These are phyloP conservation scores for Epinephelus awoara DNA, from an alignment of 2,797 vertebrate genomes.

Conservation along the genomic window DNA sequence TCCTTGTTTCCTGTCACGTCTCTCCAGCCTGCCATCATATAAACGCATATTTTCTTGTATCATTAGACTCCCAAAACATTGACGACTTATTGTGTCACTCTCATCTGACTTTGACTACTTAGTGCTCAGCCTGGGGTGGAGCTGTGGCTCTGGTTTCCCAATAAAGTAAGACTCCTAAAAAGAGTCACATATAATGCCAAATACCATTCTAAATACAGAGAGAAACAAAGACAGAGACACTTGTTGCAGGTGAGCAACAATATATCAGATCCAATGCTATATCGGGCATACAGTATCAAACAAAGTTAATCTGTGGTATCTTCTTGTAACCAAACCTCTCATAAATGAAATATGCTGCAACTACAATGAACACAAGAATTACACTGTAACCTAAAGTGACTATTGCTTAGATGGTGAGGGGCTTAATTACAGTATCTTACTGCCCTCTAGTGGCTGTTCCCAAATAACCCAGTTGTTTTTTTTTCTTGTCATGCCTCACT, in stretches of 20 bases:
- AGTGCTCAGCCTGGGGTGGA: too few relatives aligned
- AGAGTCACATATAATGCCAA: too few relatives aligned
- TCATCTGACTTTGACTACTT: too few relatives aligned
- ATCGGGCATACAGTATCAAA: neutral
- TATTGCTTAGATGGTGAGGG: too few relatives aligned
- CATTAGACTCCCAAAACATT: neutral
- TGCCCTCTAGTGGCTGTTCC: slow-evolving; percentile 51
- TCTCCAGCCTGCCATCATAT: neutral
- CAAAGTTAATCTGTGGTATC: neutral
- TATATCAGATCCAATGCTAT: neutral
- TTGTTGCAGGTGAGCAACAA: neutral
- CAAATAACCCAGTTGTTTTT: neutral
- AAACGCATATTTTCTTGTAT: neutral
- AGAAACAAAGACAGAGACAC: neutral
- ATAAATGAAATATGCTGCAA: neutral
- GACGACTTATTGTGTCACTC: neutral
- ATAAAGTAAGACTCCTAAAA: too few relatives aligned
- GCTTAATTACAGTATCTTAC: slow-evolving; percentile 1
- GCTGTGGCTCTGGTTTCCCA: too few relatives aligned
- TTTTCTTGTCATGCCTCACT: neutral
- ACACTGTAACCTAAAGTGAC: neutral
- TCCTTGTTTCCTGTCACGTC: too few relatives aligned
- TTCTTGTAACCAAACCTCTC: neutral
- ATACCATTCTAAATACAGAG: too few relatives aligned
- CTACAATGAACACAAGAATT: neutral